Conservation (phyloP, 2,797 vertebrate species). For the Enteromius anoplus region DNA sequence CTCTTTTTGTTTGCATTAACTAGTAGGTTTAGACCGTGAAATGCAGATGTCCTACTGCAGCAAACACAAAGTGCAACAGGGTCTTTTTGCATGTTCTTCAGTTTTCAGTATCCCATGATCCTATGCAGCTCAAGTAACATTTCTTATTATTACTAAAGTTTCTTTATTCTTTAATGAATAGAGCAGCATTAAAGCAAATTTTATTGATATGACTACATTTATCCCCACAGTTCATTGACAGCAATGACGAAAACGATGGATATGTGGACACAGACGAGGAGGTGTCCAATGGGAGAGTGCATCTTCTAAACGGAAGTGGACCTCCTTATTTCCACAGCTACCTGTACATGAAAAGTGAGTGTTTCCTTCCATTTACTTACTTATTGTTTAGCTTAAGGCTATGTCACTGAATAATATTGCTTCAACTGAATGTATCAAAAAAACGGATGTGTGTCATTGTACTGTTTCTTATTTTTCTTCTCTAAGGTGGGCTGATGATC, state of each 20-base stretch:
- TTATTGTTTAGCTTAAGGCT: not conserved
- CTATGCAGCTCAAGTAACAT: not conserved
- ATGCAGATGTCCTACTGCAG: not conserved
- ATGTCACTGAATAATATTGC: not conserved
- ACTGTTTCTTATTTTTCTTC: not conserved
- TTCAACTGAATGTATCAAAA: not conserved
- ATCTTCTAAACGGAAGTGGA: constrained; percentile 83
- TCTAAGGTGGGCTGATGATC: constrained; percentile 89
- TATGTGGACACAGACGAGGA: constrained; percentile 95
- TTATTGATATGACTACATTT: not conserved
- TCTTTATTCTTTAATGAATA: not conserved
- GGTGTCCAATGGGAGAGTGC: constrained; percentile 83
- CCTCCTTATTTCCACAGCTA: constrained; percentile 94
- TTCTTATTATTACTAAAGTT: not conserved
- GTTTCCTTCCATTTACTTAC: constrained; percentile 11
- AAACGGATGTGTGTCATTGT: not conserved
- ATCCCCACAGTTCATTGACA: constrained; percentile 84
- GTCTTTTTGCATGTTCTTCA: not conserved
- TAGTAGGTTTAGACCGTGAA: constrained; percentile 11
- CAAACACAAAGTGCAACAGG: not conserved
- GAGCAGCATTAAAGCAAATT: not conserved
- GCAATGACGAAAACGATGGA: constrained; percentile 88
- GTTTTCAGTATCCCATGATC: not conserved
- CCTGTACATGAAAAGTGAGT: constrained; percentile 92
- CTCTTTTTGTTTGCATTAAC: constrained; percentile 32